phyloP scores from a whole-genome alignment of 2,888 invertebrate species.

The Tryphoninae sp. region DNA sequence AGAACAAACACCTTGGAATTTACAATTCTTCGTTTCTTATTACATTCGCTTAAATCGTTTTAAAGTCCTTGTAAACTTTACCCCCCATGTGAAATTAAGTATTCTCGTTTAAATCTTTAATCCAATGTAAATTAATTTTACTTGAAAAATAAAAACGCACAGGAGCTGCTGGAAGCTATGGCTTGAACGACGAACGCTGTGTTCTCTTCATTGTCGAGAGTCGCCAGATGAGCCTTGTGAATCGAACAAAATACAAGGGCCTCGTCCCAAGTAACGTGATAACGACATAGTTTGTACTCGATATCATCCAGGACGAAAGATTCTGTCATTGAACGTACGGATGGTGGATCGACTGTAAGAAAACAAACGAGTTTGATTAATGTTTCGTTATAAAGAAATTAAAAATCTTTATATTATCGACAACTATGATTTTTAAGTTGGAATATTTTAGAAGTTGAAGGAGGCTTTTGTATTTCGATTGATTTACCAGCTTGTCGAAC shows the following conservation, averaged over 20 bases:
- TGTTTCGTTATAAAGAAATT: background rate
- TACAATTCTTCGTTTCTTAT: background rate
- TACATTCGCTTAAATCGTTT: background rate
- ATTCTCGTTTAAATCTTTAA: background rate
- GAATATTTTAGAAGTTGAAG: background rate
- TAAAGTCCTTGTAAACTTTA: background rate
- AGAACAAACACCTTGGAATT: background rate
- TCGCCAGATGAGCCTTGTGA: conserved; percentile 64
- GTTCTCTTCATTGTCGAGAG: conserved; percentile 64
- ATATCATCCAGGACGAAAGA: conserved; percentile 62
- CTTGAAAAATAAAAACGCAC: conserved; percentile 24
- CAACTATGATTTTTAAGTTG: background rate
- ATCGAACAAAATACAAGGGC: conserved; percentile 66
- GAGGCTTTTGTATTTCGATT: background rate
- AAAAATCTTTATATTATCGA: background rate
- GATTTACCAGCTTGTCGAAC: conserved; percentile 51
- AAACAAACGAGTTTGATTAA: background rate
- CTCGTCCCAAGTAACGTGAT: conserved; percentile 68
- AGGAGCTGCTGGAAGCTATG: conserved; percentile 51
- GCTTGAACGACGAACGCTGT: conserved; percentile 50
- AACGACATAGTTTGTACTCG: conserved; percentile 66
- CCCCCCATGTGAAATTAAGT: background rate
- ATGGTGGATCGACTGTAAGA: conserved; percentile 20
- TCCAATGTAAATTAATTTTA: background rate
- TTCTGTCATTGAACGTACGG: conserved; percentile 46